Conservation (phyloP, 2,888 invertebrate genomes). For the Eupithecia inturbata region DNA sequence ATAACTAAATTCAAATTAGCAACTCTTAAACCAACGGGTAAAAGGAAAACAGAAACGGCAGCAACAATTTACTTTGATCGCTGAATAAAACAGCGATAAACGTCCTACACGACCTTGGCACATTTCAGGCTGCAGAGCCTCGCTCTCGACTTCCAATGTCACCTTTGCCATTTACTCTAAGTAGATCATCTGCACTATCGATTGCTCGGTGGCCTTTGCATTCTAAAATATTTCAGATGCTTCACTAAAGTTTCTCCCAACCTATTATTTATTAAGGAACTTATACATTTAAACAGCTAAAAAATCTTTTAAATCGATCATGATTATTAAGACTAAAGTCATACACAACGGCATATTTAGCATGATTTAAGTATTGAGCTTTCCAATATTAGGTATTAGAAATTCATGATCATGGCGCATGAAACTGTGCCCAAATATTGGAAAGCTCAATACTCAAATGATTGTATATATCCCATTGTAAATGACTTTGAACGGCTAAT, state of each 20-base stretch:
- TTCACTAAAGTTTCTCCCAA: background rate
- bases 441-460: no score
- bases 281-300: no score
- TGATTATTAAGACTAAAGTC: no score
- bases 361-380: no score
- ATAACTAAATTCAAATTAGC: background rate
- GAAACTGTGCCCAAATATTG: no score
- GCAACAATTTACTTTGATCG: constrained; percentile 11
- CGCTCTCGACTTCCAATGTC: constrained; percentile 25
- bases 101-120: constrained; percentile 25
- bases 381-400: no score
- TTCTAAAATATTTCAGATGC: background rate
- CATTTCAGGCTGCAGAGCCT: constrained; percentile 24
- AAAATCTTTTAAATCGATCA: no score
- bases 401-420: no score
- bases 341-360: no score
- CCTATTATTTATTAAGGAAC: background rate
- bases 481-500: no score
- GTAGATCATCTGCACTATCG: constrained; percentile 10
- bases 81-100: constrained; percentile 18
- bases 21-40: background rate
- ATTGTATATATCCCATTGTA: no score
- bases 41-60: background rate
- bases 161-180: constrained; percentile 25
- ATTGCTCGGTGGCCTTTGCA: background rate